A percentile compares a stretch with the other conserved stretches of the same genome.
Conservation (phyloP, 2,888 invertebrate genomes). For the Platycnemis pennipes region DNA sequence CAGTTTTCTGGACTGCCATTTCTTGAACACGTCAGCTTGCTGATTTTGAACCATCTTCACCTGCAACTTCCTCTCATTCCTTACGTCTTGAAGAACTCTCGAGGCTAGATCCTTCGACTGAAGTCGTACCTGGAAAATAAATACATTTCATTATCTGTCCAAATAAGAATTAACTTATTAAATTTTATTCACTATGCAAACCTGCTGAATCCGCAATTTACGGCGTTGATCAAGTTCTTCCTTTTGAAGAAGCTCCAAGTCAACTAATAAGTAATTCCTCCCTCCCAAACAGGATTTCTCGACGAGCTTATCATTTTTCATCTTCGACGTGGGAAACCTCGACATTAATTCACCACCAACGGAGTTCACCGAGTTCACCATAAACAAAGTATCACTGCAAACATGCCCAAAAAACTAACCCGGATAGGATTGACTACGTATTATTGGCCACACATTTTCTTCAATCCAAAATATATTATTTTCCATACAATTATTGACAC, state of each 20-base stretch:
- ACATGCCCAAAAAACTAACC: not conserved
- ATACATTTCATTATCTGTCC: not conserved
- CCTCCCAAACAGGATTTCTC: not conserved
- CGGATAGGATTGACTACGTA: not conserved
- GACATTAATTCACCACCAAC: too few relatives aligned
- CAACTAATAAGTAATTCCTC: conserved; percentile 20
- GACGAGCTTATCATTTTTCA: not conserved
- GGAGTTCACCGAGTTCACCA: too few relatives aligned
- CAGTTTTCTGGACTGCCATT: conserved; percentile 33
- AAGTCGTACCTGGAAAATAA: conserved; percentile 35
- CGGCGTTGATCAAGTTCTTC: conserved; percentile 45
- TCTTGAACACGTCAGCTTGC: not conserved
- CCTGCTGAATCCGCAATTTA: conserved; percentile 51
- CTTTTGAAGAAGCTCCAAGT: conserved; percentile 18
- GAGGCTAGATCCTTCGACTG: conserved; percentile 45
- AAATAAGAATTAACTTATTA: not conserved
- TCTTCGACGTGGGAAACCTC: not conserved
- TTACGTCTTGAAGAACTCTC: conserved; percentile 19
- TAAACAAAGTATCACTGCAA: not conserved
- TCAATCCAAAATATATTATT: not conserved
- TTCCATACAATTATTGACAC: not conserved
- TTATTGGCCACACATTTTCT: not conserved
- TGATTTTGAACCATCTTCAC: not conserved
- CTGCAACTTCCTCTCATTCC: conserved; percentile 21
- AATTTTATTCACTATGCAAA: not conserved